These are phyloP conservation scores for Venustaconcha ellipsiformis DNA, from an alignment of 1,140 invertebrate species.

Conservation along the genomic window DNA sequence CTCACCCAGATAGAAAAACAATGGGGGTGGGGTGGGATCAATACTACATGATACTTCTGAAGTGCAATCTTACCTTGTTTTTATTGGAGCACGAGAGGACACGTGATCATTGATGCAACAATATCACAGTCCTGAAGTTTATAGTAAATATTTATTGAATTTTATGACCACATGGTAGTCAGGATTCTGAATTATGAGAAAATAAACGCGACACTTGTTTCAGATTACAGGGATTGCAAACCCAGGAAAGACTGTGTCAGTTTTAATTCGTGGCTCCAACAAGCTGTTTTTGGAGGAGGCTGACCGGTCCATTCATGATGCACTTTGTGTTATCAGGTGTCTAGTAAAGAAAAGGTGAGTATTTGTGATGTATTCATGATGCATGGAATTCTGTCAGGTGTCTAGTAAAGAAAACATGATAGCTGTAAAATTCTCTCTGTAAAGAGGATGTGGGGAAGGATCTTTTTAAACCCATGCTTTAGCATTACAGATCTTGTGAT, in stretches of 20 bases:
- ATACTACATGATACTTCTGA: too few relatives aligned
- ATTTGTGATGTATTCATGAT: slow-evolving; percentile 83
- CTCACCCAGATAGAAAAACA: too few relatives aligned
- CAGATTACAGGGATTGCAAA: slow-evolving; percentile 90
- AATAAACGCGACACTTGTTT: slow-evolving; percentile 24
- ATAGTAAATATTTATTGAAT: background rate
- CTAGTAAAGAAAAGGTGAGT: slow-evolving; percentile 87
- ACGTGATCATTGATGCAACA: too few relatives aligned
- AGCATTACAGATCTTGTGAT: too few relatives aligned
- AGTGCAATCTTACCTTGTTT: too few relatives aligned
- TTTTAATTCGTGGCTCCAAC: slow-evolving; percentile 96
- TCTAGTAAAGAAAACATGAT: background rate
- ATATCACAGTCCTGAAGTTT: background rate
- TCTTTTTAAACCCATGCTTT: too few relatives aligned
- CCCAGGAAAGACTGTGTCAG: slow-evolving; percentile 90
- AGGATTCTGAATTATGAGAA: background rate
- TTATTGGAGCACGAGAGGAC: too few relatives aligned
- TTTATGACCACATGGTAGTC: background rate
- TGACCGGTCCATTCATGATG: slow-evolving; percentile 95
- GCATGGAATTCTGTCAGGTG: slow-evolving; percentile 98
- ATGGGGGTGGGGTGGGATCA: too few relatives aligned
- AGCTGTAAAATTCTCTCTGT: too few relatives aligned
- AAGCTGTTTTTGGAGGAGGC: slow-evolving; percentile 96
- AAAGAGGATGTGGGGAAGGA: too few relatives aligned
- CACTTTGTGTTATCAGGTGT: slow-evolving; percentile 97